These are phyloP conservation scores for Reticulitermes lucifugus DNA, from an alignment of 2,888 invertebrate species.

Conservation along the genomic window DNA sequence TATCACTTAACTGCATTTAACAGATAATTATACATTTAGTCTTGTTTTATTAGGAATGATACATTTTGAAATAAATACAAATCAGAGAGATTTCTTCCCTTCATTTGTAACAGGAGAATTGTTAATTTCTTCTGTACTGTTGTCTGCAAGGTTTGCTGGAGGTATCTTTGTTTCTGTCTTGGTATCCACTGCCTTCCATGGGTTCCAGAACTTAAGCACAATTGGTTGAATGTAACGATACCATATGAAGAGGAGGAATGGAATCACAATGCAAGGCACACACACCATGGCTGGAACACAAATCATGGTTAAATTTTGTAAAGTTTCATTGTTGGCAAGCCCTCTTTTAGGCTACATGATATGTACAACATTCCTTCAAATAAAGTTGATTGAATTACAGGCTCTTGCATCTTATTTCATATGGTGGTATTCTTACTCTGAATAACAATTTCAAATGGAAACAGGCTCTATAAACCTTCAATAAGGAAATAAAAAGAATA, in stretches of 20 bases:
- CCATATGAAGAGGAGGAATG: conserved; percentile 84
- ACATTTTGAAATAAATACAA: not conserved
- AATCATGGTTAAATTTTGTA: not conserved
- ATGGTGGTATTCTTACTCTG: too few species aligned
- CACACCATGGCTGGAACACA: conserved; percentile 74
- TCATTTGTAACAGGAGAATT: not conserved
- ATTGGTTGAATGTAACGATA: conserved; percentile 87
- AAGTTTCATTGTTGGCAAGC: too few species aligned
- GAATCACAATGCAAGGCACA: conserved; percentile 87
- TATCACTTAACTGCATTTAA: not conserved
- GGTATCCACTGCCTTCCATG: conserved; percentile 71
- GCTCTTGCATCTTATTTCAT: too few species aligned
- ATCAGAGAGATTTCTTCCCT: not conserved
- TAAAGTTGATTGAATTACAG: too few species aligned
- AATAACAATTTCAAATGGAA: too few species aligned
- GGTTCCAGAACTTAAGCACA: conserved; percentile 84
- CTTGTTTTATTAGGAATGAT: not conserved
- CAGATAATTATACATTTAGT: not conserved
- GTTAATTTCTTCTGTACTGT: not conserved
- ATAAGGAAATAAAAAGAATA: too few species aligned
- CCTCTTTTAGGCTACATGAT: too few species aligned
- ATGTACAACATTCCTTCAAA: too few species aligned
- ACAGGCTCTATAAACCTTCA: too few species aligned
- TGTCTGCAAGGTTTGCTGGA: not conserved
- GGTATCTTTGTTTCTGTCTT: conserved; percentile 48